Evolutionary conservation across 2,888 invertebrate species (phyloP).

Genomic region (Autographa gamma): DNA sequence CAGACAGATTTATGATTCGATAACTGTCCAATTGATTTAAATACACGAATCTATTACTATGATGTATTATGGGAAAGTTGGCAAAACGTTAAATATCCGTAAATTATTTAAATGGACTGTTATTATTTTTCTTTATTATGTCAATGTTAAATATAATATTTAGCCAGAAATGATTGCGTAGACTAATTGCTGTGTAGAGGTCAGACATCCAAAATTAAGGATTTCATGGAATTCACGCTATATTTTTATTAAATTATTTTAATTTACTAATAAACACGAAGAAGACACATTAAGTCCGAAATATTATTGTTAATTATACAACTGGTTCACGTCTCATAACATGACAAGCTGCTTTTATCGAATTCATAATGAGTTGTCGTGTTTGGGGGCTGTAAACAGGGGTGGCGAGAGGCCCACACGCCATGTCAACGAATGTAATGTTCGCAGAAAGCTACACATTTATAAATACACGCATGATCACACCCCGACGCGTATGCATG

Average conservation of each 20-base stretch:
- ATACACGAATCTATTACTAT: neutral
- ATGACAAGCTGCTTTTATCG: conserved; percentile 32
- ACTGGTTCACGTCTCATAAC: conserved; percentile 25
- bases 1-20: neutral
- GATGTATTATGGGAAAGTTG: neutral
- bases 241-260: neutral
- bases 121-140: neutral
- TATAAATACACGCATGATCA: conserved; percentile 69
- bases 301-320: conserved; percentile 2
- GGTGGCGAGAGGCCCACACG: conserved; percentile 53
- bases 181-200: neutral
- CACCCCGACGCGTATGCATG: conserved; percentile 60
- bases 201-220: neutral
- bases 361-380: conserved; percentile 27
- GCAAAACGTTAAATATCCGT: neutral
- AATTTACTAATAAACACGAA: conserved; percentile 7
- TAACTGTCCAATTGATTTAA: neutral
- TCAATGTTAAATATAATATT: neutral
- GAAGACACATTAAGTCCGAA: neutral
- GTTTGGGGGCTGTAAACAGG: conserved; percentile 32
- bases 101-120: neutral
- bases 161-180: neutral
- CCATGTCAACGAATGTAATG: conserved; percentile 49
- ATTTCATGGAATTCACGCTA: neutral
- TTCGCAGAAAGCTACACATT: conserved; percentile 48